These are phyloP conservation scores for Girardinichthys multiradiatus DNA, from an alignment of 2,113 vertebrate genomes.

Conservation along the genomic window DNA sequence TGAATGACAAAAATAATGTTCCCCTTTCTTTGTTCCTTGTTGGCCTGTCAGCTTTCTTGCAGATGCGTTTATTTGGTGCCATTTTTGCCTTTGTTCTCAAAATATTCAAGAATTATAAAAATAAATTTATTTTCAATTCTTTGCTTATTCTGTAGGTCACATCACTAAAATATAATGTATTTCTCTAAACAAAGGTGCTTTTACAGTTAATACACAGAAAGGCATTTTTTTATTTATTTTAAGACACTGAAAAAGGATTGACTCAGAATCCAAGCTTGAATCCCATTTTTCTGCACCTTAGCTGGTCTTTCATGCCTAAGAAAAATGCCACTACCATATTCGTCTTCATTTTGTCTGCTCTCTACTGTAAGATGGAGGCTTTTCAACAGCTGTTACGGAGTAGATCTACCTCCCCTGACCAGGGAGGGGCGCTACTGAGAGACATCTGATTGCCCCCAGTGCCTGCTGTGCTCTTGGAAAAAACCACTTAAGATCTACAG, in stretches of 20 bases:
- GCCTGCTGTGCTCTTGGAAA: slow-evolving; percentile 26
- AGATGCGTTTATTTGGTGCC: slow-evolving; percentile 39
- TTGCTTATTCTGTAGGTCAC: neutral
- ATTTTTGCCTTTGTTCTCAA: slow-evolving; percentile 20
- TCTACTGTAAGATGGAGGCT: slow-evolving; percentile 76
- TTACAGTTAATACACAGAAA: slow-evolving; percentile 12
- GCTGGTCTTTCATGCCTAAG: slow-evolving; percentile 47
- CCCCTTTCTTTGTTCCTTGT: neutral
- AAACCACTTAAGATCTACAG: slow-evolving; percentile 18
- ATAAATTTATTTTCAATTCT: slow-evolving; percentile 17
- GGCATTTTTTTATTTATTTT: slow-evolving; percentile 15
- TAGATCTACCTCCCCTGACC: slow-evolving; percentile 60
- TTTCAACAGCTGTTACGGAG: slow-evolving; percentile 70
- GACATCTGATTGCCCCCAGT: slow-evolving; percentile 43
- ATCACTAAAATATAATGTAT: slow-evolving; percentile 6
- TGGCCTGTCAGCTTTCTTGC: neutral
- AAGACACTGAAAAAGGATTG: slow-evolving; percentile 1
- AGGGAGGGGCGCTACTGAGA: slow-evolving; percentile 73
- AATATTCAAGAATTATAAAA: slow-evolving; percentile 14
- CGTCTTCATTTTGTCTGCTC: slow-evolving; percentile 43
- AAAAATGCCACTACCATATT: slow-evolving; percentile 73
- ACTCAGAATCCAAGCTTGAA: slow-evolving; percentile 16
- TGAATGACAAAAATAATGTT: slow-evolving; percentile 23
- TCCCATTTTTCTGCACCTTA: neutral
- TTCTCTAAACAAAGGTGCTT: slow-evolving; percentile 9